Evolutionary conservation across 2,797 vertebrate genomes (phyloP).

Genomic region (Megalops cyprinoides): DNA sequence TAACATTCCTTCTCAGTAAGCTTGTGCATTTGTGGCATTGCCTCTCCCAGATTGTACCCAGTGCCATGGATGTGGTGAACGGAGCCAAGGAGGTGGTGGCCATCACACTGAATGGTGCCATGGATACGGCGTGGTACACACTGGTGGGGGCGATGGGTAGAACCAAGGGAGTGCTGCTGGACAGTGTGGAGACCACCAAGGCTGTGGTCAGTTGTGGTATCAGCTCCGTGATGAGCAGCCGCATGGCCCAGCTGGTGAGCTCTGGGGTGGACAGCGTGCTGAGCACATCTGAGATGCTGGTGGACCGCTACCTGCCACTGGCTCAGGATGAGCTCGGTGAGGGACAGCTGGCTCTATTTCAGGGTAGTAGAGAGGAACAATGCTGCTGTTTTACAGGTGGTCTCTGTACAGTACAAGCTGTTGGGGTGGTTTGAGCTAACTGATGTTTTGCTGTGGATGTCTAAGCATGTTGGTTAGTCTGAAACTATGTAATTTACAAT

Average conservation of each 20-base stretch:
- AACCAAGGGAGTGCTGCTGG: conserved; percentile 71
- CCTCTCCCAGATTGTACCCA: conserved; percentile 73
- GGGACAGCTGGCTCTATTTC: no score
- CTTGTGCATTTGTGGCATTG: no score
- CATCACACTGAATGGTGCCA: conserved; percentile 69
- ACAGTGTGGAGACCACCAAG: conserved; percentile 67
- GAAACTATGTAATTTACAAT: no score
- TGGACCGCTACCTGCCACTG: conserved; percentile 79
- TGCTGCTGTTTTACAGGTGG: no score
- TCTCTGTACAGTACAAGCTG: no score
- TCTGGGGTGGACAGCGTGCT: conserved; percentile 75
- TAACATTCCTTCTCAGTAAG: no score
- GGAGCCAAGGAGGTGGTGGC: conserved; percentile 74
- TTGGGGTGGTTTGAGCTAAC: no score
- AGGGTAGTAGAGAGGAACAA: no score
- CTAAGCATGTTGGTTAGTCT: no score
- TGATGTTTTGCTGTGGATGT: no score
- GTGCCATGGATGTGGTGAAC: conserved; percentile 74
- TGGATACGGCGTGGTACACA: conserved; percentile 69
- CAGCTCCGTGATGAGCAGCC: conserved; percentile 61
- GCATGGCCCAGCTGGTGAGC: conserved; percentile 64
- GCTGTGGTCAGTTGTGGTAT: conserved; percentile 70
- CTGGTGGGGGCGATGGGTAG: conserved; percentile 72
- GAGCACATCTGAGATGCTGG: conserved; percentile 72
- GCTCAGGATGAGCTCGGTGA: conserved; percentile 79